A percentile compares a stretch with the other conserved stretches of the same genome.
These are phyloP conservation scores for Gortyna flavago DNA, from an alignment of 2,888 invertebrate species.

Conservation along the genomic window DNA sequence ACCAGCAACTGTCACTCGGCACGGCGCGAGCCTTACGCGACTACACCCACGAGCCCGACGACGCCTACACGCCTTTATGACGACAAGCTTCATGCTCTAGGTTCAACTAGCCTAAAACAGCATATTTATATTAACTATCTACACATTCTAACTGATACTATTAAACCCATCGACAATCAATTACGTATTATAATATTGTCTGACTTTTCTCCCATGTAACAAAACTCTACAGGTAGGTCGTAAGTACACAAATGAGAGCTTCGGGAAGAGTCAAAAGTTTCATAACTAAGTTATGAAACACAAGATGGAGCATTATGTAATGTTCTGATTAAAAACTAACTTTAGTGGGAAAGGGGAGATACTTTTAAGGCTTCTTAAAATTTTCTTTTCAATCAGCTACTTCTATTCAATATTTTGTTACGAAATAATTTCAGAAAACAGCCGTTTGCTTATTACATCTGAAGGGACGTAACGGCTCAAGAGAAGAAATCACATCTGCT, in stretches of 20 bases:
- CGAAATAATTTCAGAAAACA: slow-evolving; percentile 30
- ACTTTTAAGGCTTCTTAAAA: slow-evolving; percentile 29
- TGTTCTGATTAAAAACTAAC: slow-evolving; percentile 41
- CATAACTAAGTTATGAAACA: slow-evolving; percentile 51
- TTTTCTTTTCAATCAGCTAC: slow-evolving; percentile 23
- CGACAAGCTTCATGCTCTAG: slow-evolving; percentile 30
- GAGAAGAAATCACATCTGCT: slow-evolving; percentile 4
- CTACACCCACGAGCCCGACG: slow-evolving; percentile 52
- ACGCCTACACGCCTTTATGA: slow-evolving; percentile 51
- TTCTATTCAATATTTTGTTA: slow-evolving; percentile 29
- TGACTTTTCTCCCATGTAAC: slow-evolving; percentile 3
- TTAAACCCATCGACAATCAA: not conserved
- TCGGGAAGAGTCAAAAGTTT: slow-evolving; percentile 54
- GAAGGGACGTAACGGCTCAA: not conserved
- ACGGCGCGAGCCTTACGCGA: slow-evolving; percentile 44
- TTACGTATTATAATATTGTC: slow-evolving; percentile 10
- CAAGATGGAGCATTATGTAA: slow-evolving; percentile 47
- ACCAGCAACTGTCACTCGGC: slow-evolving; percentile 81
- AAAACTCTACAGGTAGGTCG: slow-evolving; percentile 16
- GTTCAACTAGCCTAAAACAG: slow-evolving; percentile 24
- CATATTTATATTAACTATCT: slow-evolving; percentile 4
- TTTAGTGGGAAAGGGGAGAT: slow-evolving; percentile 26
- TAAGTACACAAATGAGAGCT: slow-evolving; percentile 34
- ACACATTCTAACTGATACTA: slow-evolving; percentile 9
- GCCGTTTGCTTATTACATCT: slow-evolving; percentile 3